phyloP scores from a whole-genome alignment of 2,888 invertebrate genomes.

The Eupithecia centaureata region DNA sequence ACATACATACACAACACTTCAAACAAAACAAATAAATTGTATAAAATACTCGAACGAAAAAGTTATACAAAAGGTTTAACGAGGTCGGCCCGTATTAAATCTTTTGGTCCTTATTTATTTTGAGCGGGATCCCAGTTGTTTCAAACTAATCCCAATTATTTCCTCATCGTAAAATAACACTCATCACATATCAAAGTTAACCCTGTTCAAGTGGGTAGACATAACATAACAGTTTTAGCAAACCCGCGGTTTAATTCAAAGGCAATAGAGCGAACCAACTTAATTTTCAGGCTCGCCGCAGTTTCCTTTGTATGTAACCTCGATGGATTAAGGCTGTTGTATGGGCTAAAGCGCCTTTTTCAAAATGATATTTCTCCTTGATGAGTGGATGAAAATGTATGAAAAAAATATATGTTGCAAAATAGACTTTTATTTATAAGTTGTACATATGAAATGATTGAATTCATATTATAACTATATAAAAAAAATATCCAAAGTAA shows the following conservation, averaged over 20 bases:
- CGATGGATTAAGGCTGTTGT: too few relatives aligned
- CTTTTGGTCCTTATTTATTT: slow-evolving; percentile 2
- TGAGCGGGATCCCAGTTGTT: slow-evolving; percentile 6
- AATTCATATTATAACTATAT: too few relatives aligned
- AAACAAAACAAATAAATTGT: neutral
- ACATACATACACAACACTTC: neutral
- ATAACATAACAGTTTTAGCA: slow-evolving; percentile 50
- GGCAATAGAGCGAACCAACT: slow-evolving; percentile 79
- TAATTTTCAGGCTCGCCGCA: slow-evolving; percentile 81
- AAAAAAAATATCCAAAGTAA: too few relatives aligned
- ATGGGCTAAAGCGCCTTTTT: too few relatives aligned
- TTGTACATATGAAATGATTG: too few relatives aligned
- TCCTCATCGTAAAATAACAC: slow-evolving; percentile 34
- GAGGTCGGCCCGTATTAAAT: neutral
- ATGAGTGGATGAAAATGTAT: too few relatives aligned
- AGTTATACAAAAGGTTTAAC: neutral
- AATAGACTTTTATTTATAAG: too few relatives aligned
- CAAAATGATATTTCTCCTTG: too few relatives aligned
- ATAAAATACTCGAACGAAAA: neutral
- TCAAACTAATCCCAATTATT: slow-evolving; percentile 19
- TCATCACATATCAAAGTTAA: slow-evolving; percentile 53
- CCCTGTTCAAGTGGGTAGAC: slow-evolving; percentile 51
- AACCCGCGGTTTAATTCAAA: slow-evolving; percentile 72
- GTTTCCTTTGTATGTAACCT: slow-evolving; percentile 77
- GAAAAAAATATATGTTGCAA: too few relatives aligned